phyloP scores from a whole-genome alignment of 1,140 invertebrate genomes.

The Hyposmocoma kahamanoa region DNA sequence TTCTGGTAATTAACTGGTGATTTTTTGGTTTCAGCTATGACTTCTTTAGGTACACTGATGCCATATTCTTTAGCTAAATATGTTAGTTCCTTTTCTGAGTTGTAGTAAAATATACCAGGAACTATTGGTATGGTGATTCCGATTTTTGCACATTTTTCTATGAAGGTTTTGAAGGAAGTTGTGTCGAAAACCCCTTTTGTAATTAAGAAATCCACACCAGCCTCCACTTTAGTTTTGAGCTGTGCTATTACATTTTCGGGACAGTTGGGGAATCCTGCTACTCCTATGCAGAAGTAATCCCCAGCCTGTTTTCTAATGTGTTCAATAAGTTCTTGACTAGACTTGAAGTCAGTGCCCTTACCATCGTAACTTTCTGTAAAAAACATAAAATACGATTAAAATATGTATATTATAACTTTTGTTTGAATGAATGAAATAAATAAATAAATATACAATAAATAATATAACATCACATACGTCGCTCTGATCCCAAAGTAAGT shows the following conservation, averaged over 20 bases:
- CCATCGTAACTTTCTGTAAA: constrained; percentile 49
- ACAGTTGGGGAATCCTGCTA: constrained; percentile 47
- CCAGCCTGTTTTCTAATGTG: constrained; percentile 40
- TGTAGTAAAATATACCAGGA: constrained; percentile 50
- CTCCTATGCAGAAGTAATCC: constrained; percentile 60
- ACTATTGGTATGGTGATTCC: constrained; percentile 45
- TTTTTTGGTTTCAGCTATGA: too few relatives aligned
- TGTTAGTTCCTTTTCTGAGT: constrained; percentile 32
- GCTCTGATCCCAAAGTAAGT: too few relatives aligned
- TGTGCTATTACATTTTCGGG: constrained; percentile 31
- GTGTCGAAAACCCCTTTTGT: constrained; percentile 63
- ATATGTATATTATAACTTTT: too few relatives aligned
- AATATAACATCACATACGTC: too few relatives aligned
- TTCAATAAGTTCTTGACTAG: constrained; percentile 39
- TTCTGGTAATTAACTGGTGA: too few relatives aligned
- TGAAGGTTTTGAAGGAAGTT: constrained; percentile 32
- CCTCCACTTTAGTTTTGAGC: constrained; percentile 50
- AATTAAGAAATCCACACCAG: constrained; percentile 59
- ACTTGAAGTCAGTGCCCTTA: constrained; percentile 40
- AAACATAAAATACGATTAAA: too few relatives aligned
- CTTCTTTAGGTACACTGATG: too few relatives aligned
- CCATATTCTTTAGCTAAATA: constrained; percentile 39
- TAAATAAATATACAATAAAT: too few relatives aligned
- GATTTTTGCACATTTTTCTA: constrained; percentile 33
- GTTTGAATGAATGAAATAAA: too few relatives aligned